These are phyloP conservation scores for Sisor rabdophorus DNA, from an alignment of 2,113 vertebrate species.

Conservation along the genomic window DNA sequence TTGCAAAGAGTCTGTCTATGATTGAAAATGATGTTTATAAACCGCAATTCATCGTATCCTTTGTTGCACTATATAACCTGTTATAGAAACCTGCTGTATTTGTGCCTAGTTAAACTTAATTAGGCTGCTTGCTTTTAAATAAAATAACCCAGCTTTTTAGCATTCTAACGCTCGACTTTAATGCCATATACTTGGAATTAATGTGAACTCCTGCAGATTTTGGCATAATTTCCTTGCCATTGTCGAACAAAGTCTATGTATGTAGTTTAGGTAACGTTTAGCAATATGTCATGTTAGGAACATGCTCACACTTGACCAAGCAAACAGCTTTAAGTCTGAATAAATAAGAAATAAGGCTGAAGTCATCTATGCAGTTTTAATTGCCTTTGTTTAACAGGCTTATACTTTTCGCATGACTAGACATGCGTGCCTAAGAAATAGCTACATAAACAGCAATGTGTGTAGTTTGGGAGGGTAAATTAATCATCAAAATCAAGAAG, in stretches of 20 bases:
- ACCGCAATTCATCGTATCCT: conserved; percentile 77
- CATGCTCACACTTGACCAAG: neutral
- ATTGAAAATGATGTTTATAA: conserved; percentile 77
- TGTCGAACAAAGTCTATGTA: neutral
- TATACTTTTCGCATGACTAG: neutral
- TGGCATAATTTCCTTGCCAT: neutral
- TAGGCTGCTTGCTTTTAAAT: neutral
- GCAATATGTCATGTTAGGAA: neutral
- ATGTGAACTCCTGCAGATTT: neutral
- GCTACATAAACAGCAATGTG: neutral
- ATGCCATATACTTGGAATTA: neutral
- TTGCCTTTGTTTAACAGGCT: neutral
- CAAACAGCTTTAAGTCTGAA: neutral
- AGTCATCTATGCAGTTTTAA: neutral
- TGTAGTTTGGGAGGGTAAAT: neutral
- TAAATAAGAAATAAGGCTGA: neutral
- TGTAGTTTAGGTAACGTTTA: neutral
- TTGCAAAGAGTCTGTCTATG: conserved; percentile 71
- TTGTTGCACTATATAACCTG: neutral
- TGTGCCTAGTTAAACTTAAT: neutral
- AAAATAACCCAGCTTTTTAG: neutral
- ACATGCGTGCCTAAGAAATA: neutral
- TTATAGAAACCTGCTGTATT: neutral
- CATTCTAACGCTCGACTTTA: neutral
- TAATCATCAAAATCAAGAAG: neutral